Conservation (phyloP, 1,140 invertebrate species). For the Drosophila subobscura region DNA sequence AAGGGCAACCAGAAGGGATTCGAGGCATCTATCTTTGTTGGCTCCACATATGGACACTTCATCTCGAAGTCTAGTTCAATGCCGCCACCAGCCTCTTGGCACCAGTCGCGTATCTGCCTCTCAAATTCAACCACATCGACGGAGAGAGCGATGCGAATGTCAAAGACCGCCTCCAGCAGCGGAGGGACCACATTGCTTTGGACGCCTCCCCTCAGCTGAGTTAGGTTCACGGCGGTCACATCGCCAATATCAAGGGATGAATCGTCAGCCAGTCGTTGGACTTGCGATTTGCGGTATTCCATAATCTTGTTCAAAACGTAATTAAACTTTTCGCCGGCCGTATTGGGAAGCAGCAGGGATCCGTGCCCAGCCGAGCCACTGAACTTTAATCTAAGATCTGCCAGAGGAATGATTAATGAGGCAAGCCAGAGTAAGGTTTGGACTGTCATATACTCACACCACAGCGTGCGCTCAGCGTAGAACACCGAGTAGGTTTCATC, state of each 20-base stretch:
- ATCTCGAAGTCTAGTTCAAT: conserved; percentile 90
- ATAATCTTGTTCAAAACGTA: conserved; percentile 92
- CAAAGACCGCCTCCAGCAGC: conserved; percentile 90
- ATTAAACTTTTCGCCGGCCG: conserved; percentile 93
- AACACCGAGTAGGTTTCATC: conserved; percentile 88
- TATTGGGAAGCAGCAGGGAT: conserved; percentile 92
- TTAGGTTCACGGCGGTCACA: conserved; percentile 95
- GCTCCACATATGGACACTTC: conserved; percentile 87
- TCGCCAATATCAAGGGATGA: conserved; percentile 89
- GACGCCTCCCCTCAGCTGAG: conserved; percentile 93
- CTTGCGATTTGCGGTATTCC: conserved; percentile 88
- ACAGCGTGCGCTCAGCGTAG: conserved; percentile 90
- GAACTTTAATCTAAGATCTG: conserved; percentile 65
- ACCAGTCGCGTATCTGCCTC: conserved; percentile 89
- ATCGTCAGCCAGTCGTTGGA: conserved; percentile 87
- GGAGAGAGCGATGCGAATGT: conserved; percentile 91
- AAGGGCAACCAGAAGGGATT: conserved; percentile 94
- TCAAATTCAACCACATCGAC: conserved; percentile 90
- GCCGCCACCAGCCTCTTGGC: conserved; percentile 91
- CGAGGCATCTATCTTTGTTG: conserved; percentile 88
- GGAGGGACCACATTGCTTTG: conserved; percentile 96
- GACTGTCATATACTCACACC: conserved; percentile 84
- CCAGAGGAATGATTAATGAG: conserved; percentile 83
- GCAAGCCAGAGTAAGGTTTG: too few relatives aligned
- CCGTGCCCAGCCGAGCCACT: conserved; percentile 94